A percentile compares a stretch with the other conserved stretches of the same genome.
Conservation (phyloP, 2,888 invertebrate species). For the Proisotoma minuta region DNA sequence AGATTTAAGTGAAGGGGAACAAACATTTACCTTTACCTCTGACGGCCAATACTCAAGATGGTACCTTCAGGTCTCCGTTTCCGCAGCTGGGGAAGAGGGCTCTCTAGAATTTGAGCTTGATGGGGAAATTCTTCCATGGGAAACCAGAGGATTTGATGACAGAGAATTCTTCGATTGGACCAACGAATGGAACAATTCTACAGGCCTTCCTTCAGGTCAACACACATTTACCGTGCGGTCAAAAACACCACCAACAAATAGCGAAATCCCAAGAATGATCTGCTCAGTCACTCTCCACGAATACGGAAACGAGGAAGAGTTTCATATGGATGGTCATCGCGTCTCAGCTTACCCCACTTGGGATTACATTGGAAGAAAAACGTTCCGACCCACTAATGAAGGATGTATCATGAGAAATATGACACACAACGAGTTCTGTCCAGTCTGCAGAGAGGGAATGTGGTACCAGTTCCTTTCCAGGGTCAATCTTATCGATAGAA, state of each 20-base stretch:
- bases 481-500: slow-evolving; percentile 39
- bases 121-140: slow-evolving; percentile 24
- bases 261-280: slow-evolving; percentile 20
- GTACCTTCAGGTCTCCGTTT: slow-evolving; percentile 34
- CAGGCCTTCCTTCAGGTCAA: slow-evolving; percentile 12
- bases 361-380: slow-evolving; percentile 32
- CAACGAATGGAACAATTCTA: slow-evolving; percentile 11
- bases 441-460: slow-evolving; percentile 42
- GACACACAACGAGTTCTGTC: slow-evolving; percentile 37
- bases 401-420: slow-evolving; percentile 44
- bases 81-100: slow-evolving; percentile 29
- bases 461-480: slow-evolving; percentile 39
- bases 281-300: slow-evolving; percentile 23
- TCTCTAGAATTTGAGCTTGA: slow-evolving; percentile 2
- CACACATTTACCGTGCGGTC: slow-evolving; percentile 23
- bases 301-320: slow-evolving; percentile 19
- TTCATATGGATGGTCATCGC: slow-evolving; percentile 7
- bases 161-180: slow-evolving; percentile 22
- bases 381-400: slow-evolving; percentile 41
- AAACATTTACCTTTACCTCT: slow-evolving; percentile 29
- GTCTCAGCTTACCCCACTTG: slow-evolving; percentile 29
- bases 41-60: slow-evolving; percentile 37
- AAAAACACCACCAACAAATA: slow-evolving; percentile 15
- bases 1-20: slow-evolving; percentile 20
- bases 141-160: slow-evolving; percentile 19